Percentiles rank a stretch among this genome's conserved stretches.
Evolutionary conservation across 2,888 invertebrate species (phyloP).

Genomic region (Lasioglossum calceatum): DNA sequence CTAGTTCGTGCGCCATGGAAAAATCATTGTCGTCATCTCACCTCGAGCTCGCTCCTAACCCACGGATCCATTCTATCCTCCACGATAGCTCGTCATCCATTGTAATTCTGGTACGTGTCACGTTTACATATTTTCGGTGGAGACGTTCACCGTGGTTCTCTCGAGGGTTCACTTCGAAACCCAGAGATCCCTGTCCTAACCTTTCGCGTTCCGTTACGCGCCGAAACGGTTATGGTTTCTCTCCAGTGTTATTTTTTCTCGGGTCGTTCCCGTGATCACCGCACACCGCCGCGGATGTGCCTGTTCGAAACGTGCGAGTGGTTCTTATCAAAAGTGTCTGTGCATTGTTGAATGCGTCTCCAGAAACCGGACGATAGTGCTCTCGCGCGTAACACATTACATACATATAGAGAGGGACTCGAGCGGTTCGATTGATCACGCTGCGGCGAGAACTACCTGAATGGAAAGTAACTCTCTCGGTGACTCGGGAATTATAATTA

Average conservation of each 20-base stretch:
- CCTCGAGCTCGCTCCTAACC: conserved; percentile 8
- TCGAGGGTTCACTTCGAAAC: background rate
- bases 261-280: background rate
- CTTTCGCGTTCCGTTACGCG: conserved; percentile 39
- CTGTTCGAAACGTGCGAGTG: conserved; percentile 21
- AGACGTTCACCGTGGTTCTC: conserved; percentile 21
- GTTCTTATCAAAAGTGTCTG: conserved; percentile 42
- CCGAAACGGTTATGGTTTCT: background rate
- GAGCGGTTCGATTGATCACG: conserved; percentile 64
- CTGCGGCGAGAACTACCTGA: conserved; percentile 60
- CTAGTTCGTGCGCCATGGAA: conserved; percentile 28
- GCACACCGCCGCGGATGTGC: background rate
- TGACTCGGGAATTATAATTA: conserved; percentile 57
- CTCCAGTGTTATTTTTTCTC: background rate
- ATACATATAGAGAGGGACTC: conserved; percentile 20
- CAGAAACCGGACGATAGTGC: conserved; percentile 52
- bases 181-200: background rate
- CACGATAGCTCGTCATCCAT: background rate
- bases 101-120: conserved; percentile 23
- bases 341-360: conserved; percentile 47
- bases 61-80: conserved; percentile 3
- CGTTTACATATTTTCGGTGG: conserved; percentile 34
- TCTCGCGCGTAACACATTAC: conserved; percentile 31
- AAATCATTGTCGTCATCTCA: conserved; percentile 17
- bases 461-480: conserved; percentile 65